Base-by-base conservation (phyloP, 1,140 invertebrate species). In the Camponotus floridanus region DNA sequence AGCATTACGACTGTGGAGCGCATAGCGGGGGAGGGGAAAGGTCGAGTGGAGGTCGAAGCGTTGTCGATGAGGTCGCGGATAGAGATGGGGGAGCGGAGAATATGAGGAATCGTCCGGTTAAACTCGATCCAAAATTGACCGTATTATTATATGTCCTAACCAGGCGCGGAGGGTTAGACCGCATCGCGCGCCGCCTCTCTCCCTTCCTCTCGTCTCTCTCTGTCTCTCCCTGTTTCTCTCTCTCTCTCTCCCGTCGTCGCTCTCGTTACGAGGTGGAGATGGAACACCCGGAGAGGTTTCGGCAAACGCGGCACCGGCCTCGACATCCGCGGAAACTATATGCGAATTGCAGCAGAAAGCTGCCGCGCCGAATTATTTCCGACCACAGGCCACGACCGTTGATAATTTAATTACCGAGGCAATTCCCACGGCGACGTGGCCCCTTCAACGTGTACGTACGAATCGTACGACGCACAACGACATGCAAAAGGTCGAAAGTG, bases 341-440 rank as follows among this genome's bases (percentile, higher is more conserved):
- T 57, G 89, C 80, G 74, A 91, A 92, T 90, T 92, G 92, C 92
- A 91, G 86, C 88, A 92, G 93, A 92, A 94, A 93, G 91, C 92
- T 92, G 89, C 88, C 90, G 87, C 89, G 87, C 86, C 91, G 92
- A 94, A 94, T 94, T 94, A 94, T 94, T 93, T 94, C 93, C 93
- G 92, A 93, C 92, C 93, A 90, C 93, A 94, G 86, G 80, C 89
- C 90, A 86, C 88, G 91, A 92, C 91, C 92, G 90, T 89, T 92
- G 91, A 92, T 93, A 92, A 94, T 94, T 94, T 92, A 93, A 94
- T 94, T 93, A 94, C 91, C 89, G 74, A 68, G 90, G 91, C 91
- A 91, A 93, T 93, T 88, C 91, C 87, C 87, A 55, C 15, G 83
- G 71, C 89, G 87, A 81, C 86, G 80, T 67, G 70, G 73, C 89